These are phyloP conservation scores for Aphelocoma californica DNA, from an alignment of 2,797 vertebrate genomes.

Conservation along the genomic window DNA sequence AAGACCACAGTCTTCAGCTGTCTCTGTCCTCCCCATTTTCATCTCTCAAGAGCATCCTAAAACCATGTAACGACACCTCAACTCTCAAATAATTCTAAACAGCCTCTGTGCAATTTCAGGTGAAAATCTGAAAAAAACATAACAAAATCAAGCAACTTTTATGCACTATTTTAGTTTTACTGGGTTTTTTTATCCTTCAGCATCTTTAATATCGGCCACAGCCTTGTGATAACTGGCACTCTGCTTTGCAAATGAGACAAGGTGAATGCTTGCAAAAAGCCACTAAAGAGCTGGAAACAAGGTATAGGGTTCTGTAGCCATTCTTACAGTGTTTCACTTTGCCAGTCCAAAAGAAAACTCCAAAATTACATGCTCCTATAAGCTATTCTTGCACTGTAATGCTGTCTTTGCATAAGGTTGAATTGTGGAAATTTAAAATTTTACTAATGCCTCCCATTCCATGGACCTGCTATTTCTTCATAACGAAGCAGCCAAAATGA, in stretches of 20 bases:
- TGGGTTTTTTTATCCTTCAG: not conserved
- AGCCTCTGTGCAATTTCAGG: not conserved
- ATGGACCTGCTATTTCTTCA: not conserved
- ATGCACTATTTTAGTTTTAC: not conserved
- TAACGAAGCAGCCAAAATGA: not conserved
- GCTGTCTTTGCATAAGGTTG: not conserved
- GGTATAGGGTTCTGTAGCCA: not conserved
- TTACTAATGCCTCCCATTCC: not conserved
- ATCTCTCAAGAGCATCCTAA: not conserved
- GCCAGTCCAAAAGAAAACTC: not conserved
- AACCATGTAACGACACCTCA: rapidly evolving
- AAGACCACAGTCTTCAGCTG: not conserved
- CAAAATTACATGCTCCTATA: not conserved
- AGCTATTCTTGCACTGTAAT: not conserved
- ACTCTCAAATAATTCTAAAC: not conserved
- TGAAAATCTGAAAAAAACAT: not conserved
- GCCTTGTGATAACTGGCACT: not conserved
- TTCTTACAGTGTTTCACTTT: not conserved
- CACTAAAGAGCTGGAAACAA: not conserved
- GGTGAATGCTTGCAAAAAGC: not conserved
- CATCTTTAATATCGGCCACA: not conserved
- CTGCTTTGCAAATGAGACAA: not conserved
- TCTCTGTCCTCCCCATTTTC: not conserved
- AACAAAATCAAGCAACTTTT: not conserved
- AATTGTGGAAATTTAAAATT: not conserved